Base-by-base conservation (phyloP, 2,113 vertebrate genomes). In the Sarotherodon lohbergeri region DNA sequence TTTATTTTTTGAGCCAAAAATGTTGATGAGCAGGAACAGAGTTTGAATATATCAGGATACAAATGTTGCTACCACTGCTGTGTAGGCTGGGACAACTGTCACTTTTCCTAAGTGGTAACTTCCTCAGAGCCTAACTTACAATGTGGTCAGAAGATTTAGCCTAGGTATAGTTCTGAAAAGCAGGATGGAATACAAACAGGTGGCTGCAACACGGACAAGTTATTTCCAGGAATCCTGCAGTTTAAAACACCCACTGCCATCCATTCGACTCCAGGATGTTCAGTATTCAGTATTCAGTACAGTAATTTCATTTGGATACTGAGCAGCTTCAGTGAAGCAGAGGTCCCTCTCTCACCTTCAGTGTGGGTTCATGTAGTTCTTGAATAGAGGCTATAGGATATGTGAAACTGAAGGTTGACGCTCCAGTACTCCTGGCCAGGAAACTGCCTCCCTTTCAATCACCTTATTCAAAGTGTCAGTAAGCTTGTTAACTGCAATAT, bases 401-500 rank as follows among this genome's bases (percentile, higher is more conserved):
- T 88, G 85, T 82, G 84, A 91, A 85, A 85, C 81, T 89, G 76
- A 89, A 86, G 32, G 79, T 29, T 91, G 92, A 86, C 46, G 90
- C 83, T 91, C 82, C 89, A 86, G 63, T 90, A 63, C 84, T 85
- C 46, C 91, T 91, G 85, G 63, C 76, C 80, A 85, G 86, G 86
- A 90, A 93, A 82, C 83, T 54, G 59, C 82, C 79, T 86, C 66
- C 66, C 88, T 83, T 88, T 93, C 85, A 87, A 66, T 94, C 87
- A 94, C 83, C 71, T 36, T 24, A 88, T 91, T 94, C 88, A 88
- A 82, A 91, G 85, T 41, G 84, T 83, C 81, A 88, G 46, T 84
- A 84, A 90, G 90, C 91, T 91, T 81, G 90, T 92, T 92, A 90
- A 90, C 55, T 86, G 73, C 84, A 91, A 88, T 80, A 88, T 89